phyloP scores from a whole-genome alignment of 2,888 invertebrate species.

The Smittia aterrima region DNA sequence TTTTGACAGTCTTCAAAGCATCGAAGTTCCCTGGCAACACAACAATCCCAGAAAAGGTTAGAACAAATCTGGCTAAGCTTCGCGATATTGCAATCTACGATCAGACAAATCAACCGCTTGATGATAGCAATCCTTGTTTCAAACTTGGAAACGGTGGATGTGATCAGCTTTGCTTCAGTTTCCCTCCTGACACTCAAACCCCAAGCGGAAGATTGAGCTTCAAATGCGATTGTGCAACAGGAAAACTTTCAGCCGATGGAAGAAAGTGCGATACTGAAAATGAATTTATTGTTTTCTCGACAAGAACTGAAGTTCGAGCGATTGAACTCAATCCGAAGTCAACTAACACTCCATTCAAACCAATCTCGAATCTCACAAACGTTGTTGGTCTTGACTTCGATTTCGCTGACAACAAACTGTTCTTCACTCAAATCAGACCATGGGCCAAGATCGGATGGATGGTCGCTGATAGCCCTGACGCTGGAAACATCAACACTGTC shows the following conservation, averaged over 20 bases:
- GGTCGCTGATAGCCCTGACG: conserved; percentile 67
- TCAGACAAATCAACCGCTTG: conserved; percentile 79
- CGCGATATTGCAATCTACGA: conserved; percentile 92
- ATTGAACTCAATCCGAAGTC: conserved; percentile 83
- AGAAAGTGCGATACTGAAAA: conserved; percentile 78
- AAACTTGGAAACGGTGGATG: conserved; percentile 79
- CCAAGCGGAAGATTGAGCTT: conserved; percentile 56
- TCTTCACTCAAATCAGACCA: conserved; percentile 91
- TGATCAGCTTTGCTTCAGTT: conserved; percentile 93
- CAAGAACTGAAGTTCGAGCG: conserved; percentile 88
- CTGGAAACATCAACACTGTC: conserved; percentile 63
- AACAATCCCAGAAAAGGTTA: conserved; percentile 64
- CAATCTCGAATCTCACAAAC: conserved; percentile 81
- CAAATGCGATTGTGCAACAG: conserved; percentile 90
- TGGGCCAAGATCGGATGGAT: conserved; percentile 86
- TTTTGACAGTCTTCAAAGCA: conserved; percentile 78
- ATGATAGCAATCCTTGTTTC: conserved; percentile 77
- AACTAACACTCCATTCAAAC: conserved; percentile 79
- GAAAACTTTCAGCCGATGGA: conserved; percentile 65
- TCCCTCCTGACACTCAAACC: conserved; percentile 66
- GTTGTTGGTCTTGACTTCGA: conserved; percentile 96
- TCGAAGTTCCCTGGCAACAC: conserved; percentile 74
- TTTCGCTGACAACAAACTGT: conserved; percentile 78
- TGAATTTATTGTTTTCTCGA: conserved; percentile 91
- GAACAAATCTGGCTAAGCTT: conserved; percentile 80